Evolutionary conservation across 2,113 vertebrate genomes (phyloP).

Genomic region (Garra rufa): DNA sequence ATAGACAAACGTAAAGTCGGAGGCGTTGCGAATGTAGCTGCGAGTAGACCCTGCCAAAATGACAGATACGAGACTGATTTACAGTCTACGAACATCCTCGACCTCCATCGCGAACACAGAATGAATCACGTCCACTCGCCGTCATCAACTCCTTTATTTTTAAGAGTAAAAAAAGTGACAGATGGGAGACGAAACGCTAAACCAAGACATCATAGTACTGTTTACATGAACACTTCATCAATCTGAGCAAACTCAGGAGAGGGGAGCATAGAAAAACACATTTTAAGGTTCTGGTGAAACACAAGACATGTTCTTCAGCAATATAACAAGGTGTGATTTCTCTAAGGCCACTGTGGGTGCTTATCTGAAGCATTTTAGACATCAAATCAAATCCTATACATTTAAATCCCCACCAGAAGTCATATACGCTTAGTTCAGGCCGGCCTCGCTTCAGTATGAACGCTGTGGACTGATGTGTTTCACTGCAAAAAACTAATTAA

Average conservation of each 20-base stretch:
- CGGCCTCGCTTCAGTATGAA: not conserved
- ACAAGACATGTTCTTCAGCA: not conserved
- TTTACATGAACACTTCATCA: not conserved
- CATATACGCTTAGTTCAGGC: not conserved
- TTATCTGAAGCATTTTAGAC: constrained; percentile 20
- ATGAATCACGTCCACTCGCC: not conserved
- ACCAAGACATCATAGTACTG: not conserved
- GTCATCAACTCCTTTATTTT: constrained; percentile 7
- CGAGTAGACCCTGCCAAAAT: not conserved
- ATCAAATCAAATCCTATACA: not conserved
- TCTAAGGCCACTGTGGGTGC: constrained; percentile 57
- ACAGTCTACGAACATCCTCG: not conserved
- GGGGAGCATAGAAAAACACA: constrained; percentile 30
- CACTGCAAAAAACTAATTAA: too few relatives aligned
- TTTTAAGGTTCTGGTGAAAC: constrained; percentile 60
- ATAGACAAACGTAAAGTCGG: not conserved
- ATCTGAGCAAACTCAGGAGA: not conserved
- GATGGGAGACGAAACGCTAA: not conserved
- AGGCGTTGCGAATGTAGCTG: not conserved
- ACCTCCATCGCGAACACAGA: not conserved
- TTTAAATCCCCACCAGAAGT: not conserved
- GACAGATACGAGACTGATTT: not conserved
- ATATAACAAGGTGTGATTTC: not conserved
- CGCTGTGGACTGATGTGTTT: not conserved
- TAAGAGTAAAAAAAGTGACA: constrained; percentile 32